These are phyloP conservation scores for Pelodytes ibericus DNA, from an alignment of 2,797 vertebrate genomes.

Conservation along the genomic window DNA sequence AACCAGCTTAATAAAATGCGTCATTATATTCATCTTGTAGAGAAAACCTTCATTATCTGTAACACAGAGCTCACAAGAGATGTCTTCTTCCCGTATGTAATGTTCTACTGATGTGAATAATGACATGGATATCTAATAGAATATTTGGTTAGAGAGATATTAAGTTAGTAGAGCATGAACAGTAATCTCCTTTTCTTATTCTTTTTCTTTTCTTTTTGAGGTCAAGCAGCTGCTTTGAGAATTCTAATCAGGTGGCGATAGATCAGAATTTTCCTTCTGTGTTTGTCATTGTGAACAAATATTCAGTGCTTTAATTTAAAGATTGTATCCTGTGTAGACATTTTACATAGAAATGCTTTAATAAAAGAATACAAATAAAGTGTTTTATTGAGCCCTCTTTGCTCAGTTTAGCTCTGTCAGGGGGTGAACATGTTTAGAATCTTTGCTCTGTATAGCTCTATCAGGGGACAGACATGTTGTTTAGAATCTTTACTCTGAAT, in stretches of 20 bases:
- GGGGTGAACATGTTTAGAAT: no score
- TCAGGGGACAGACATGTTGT: no score
- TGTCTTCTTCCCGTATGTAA: conserved; percentile 33
- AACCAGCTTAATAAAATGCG: conserved; percentile 46
- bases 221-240: conserved; percentile 36
- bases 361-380: no score
- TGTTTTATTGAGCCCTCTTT: no score
- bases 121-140: conserved; percentile 50
- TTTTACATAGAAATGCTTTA: no score
- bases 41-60: conserved; percentile 41
- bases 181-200: conserved; percentile 17
- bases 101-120: conserved; percentile 50
- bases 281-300: neutral
- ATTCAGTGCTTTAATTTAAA: no score
- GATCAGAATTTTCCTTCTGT: conserved; percentile 14
- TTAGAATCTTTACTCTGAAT: no score
- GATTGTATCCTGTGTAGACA: no score
- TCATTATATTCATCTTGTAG: conserved; percentile 34
- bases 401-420: no score
- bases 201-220: conserved; percentile 21
- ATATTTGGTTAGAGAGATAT: conserved; percentile 55
- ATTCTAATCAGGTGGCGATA: conserved; percentile 41
- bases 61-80: conserved; percentile 42
- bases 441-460: no score
- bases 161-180: conserved; percentile 48